Conservation (phyloP, 30 jellyfish, hydroid and myxozoan genomes). For the Mastigias papua region DNA sequence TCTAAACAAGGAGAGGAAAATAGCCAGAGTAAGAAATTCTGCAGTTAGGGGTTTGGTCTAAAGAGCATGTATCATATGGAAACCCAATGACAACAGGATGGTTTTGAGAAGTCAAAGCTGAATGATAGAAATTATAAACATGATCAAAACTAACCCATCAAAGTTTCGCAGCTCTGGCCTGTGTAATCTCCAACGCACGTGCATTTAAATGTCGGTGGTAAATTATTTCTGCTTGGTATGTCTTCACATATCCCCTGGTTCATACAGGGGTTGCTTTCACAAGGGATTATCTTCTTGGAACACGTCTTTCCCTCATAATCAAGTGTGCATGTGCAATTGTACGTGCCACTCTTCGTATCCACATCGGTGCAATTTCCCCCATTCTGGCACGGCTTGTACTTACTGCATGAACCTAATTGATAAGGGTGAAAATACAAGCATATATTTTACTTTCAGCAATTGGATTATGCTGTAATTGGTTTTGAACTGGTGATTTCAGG, state of each 20-base stretch:
- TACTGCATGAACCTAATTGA: conserved; percentile 7
- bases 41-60: too few species aligned
- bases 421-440: too few species aligned
- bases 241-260: conserved; percentile 11
- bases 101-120: too few species aligned
- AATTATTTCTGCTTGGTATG: not conserved
- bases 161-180: not conserved
- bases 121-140: too few species aligned
- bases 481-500: too few species aligned
- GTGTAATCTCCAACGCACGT: not conserved
- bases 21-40: too few species aligned
- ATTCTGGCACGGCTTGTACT: conserved; percentile 21
- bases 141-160: not conserved
- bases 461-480: too few species aligned
- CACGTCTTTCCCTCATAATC: conserved; percentile 20
- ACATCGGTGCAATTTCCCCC: conserved; percentile 21
- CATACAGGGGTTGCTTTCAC: conserved; percentile 21
- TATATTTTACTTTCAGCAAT: too few species aligned
- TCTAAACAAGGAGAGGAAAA: too few species aligned
- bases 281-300: not conserved
- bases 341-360: not conserved
- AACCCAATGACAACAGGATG: too few species aligned
- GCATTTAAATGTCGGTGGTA: not conserved
- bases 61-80: too few species aligned
- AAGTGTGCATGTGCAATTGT: conserved; percentile 13